phyloP scores from a whole-genome alignment of 2,888 invertebrate species.

The Oligia latruncula region DNA sequence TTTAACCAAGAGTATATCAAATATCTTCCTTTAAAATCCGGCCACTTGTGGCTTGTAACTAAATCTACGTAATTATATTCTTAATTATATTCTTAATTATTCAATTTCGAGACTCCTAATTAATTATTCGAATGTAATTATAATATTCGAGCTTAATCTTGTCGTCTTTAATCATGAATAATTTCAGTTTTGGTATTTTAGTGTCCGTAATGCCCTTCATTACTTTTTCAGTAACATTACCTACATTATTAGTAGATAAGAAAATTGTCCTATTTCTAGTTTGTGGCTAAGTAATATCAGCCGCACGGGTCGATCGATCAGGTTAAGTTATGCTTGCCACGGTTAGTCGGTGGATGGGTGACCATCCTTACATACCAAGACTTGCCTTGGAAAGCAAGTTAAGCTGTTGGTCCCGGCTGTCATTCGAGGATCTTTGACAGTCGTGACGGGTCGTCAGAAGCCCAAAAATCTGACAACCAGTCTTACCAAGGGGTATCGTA shows the following conservation, averaged over 20 bases:
- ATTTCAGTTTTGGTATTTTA: constrained; percentile 5
- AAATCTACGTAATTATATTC: constrained; percentile 52
- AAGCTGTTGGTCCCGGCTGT: no score
- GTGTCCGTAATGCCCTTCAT: not conserved
- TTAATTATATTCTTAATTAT: constrained; percentile 61
- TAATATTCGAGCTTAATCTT: constrained; percentile 48
- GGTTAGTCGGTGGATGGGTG: no score
- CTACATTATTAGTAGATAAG: no score
- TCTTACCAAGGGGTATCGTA: no score
- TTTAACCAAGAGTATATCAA: constrained; percentile 30
- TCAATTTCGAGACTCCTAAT: constrained; percentile 45
- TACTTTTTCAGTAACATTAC: not conserved
- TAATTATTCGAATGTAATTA: constrained; percentile 54
- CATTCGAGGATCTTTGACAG: no score
- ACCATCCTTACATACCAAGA: no score
- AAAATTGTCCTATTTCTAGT: not conserved
- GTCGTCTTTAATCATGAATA: constrained; percentile 35
- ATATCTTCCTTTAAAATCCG: constrained; percentile 38
- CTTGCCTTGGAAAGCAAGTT: no score
- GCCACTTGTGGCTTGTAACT: constrained; percentile 51
- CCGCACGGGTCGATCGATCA: no score
- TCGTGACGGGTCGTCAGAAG: no score
- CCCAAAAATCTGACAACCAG: no score
- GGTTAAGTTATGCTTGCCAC: no score
- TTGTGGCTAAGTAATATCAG: no score